Base-by-base conservation (phyloP, 2,113 vertebrate species). In the Rhynchomys soricoides region DNA sequence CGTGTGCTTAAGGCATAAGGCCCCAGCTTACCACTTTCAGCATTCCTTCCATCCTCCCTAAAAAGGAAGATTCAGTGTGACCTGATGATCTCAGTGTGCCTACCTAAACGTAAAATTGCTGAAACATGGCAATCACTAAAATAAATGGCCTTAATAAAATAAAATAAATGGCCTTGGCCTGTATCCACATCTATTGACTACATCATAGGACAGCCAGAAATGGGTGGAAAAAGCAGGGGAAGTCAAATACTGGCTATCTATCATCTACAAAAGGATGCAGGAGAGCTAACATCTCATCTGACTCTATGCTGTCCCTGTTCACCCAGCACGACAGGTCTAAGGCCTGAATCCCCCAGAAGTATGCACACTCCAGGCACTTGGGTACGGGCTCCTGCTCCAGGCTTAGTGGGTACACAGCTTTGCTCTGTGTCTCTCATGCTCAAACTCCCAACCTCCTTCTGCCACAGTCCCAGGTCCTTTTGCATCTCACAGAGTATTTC, bases 241-340 rank as follows among this genome's bases (percentile, higher is more conserved):
- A 77, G 59, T 3, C 2, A 15, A 66, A 43, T 22, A 12, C 7
- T 21, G 37, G 40, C 4, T 26, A 1, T 2, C 29, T 40, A 34
- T 19, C 0, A 48, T 11, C 62, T 82, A 34, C 81, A n/a, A 55
- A n/a, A 8, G 64, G 57, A 37, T 13, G 22, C n/a, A 19, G 0
- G 7, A 86, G 57, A 78, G 68, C 9, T 48, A 71, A 45, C 0
- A 15, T n/a, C 62, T 31, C 64, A 71, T 29, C 45, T 6, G 7
- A 70, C 40, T 21, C 57, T 59, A 59, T 0, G n/a, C 1, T 50
- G 2, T 5, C 71, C 86, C 34, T 77, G 66, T 43, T 17, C 59
- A 43, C n/a, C 3, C 22, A 34, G 48, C 17, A 0, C 1, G n/a
- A n/a, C 0, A 77, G n/a, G 26, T 50, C 78, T 34, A 55, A 2